A percentile compares a stretch with the other conserved stretches of the same genome.
Conservation (phyloP, 2,797 vertebrate species). For the Siniperca scherzeri region DNA sequence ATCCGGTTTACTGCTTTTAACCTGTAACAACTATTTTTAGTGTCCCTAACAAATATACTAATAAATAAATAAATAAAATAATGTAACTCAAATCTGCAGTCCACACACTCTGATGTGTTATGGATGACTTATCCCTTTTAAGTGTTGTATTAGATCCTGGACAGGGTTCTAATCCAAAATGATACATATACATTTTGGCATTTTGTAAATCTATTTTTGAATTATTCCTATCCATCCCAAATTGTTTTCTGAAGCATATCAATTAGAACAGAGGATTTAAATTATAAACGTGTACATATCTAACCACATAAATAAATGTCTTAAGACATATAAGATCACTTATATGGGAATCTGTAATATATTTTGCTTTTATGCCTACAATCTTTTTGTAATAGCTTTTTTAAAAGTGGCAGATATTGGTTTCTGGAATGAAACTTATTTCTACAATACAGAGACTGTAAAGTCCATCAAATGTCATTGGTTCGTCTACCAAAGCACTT, state of each 20-base stretch:
- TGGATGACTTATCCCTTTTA: neutral
- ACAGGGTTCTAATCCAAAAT: constrained; percentile 1
- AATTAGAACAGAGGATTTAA: neutral
- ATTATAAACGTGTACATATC: neutral
- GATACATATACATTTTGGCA: neutral
- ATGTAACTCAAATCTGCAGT: constrained; percentile 11
- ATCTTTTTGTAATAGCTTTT: constrained; percentile 4
- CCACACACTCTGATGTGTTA: neutral
- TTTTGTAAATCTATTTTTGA: neutral
- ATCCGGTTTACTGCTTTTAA: constrained; percentile 15
- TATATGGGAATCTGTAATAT: neutral
- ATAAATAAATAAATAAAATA: constrained; percentile 55
- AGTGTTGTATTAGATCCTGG: neutral
- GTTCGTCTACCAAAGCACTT: constrained; percentile 6
- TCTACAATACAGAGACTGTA: neutral
- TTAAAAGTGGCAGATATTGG: neutral
- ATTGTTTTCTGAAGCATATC: neutral
- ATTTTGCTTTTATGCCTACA: neutral
- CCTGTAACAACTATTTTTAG: constrained; percentile 27
- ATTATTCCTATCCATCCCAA: neutral
- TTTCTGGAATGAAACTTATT: neutral
- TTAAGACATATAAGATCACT: neutral
- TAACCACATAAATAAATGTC: constrained; percentile 2
- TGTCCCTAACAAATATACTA: constrained; percentile 15
- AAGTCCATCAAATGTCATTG: neutral